A percentile compares a stretch with the other conserved stretches of the same genome.
Conservation (phyloP, 2,797 vertebrate species). For the Acipenser ruthenus region DNA sequence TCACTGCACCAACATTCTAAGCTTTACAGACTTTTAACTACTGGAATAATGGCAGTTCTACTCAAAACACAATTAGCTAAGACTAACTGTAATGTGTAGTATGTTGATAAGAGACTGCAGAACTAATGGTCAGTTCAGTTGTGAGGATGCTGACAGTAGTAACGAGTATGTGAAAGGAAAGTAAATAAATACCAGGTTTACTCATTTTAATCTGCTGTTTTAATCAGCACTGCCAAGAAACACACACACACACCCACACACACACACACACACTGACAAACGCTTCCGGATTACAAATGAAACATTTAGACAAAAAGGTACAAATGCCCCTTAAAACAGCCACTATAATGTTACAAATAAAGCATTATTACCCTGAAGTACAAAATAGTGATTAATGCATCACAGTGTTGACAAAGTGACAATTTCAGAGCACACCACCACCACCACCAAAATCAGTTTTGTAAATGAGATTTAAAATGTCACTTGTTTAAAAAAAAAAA, state of each 20-base stretch:
- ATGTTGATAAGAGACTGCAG: too few relatives aligned
- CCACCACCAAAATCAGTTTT: constrained; percentile 12
- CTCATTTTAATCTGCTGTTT: constrained; percentile 29
- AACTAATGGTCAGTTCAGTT: too few relatives aligned
- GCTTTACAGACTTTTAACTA: too few relatives aligned
- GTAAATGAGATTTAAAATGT: constrained; percentile 14
- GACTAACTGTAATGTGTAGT: too few relatives aligned
- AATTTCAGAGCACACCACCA: constrained; percentile 14
- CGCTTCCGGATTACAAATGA: constrained; percentile 26
- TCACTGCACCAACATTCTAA: too few relatives aligned
- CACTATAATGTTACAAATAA: constrained; percentile 26
- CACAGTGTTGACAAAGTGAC: constrained; percentile 33
- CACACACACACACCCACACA: constrained; percentile 20
- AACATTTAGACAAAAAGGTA: constrained; percentile 26
- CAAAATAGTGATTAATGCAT: constrained; percentile 30
- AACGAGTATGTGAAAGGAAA: not conserved
- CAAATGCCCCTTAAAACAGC: constrained; percentile 20
- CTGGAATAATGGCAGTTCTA: too few relatives aligned
- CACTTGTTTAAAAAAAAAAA: constrained; percentile 18
- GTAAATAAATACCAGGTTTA: not conserved
- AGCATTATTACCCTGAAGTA: constrained; percentile 27
- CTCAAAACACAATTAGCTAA: too few relatives aligned
- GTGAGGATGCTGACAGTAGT: too few relatives aligned
- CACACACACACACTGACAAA: constrained; percentile 8
- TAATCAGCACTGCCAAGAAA: constrained; percentile 32